phyloP scores from a whole-genome alignment of 2,888 invertebrate genomes.

The Habroteleia sp. region DNA sequence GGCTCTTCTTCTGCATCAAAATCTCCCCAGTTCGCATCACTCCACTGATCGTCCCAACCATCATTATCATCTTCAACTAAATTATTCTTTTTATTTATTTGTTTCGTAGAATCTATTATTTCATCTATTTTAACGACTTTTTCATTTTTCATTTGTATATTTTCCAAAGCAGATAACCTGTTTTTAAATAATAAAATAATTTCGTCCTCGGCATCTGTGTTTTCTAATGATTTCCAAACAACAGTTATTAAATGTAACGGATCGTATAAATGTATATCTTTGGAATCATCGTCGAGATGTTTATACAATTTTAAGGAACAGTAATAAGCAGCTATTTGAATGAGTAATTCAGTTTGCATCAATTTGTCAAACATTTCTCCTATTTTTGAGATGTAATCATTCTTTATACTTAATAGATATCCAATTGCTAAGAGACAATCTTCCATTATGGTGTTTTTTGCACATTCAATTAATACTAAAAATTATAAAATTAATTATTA shows the following conservation, averaged over 20 bases:
- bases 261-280: conserved; percentile 69
- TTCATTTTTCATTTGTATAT: background rate
- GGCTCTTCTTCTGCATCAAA: conserved; percentile 67
- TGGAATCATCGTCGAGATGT: conserved; percentile 63
- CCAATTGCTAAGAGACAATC: conserved; percentile 82
- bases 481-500: conserved; percentile 39
- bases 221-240: conserved; percentile 60
- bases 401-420: conserved; percentile 81
- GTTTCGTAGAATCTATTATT: too few species aligned
- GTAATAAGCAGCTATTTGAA: conserved; percentile 74
- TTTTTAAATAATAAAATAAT: conserved; percentile 27
- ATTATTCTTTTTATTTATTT: conserved; percentile 8
- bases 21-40: conserved; percentile 73
- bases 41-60: conserved; percentile 68
- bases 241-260: conserved; percentile 72
- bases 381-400: conserved; percentile 68
- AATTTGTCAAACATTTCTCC: conserved; percentile 71
- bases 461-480: conserved; percentile 82
- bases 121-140: background rate
- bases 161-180: conserved; percentile 45
- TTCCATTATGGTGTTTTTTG: conserved; percentile 81
- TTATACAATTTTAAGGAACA: conserved; percentile 72
- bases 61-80: conserved; percentile 41
- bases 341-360: conserved; percentile 70
- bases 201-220: conserved; percentile 27